Evolutionary conservation across 2,888 invertebrate genomes (phyloP).

Genomic region (Panzeria rudis): DNA sequence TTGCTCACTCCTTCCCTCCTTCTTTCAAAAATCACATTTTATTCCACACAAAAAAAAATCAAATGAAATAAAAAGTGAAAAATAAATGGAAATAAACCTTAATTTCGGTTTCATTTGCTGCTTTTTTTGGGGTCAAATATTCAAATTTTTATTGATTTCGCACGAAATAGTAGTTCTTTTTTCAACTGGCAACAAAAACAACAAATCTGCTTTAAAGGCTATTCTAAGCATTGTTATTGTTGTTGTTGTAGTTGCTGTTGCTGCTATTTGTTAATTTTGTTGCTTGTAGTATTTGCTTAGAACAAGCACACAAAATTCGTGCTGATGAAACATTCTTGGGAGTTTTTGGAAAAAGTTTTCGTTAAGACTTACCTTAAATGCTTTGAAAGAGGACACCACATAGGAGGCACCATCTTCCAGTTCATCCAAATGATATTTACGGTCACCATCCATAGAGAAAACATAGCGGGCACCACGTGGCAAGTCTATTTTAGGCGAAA

Average conservation of each 20-base stretch:
- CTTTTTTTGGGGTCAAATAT: constrained; percentile 77
- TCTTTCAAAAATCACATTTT: constrained; percentile 42
- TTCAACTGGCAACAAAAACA: constrained; percentile 36
- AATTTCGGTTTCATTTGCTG: constrained; percentile 65
- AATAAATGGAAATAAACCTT: constrained; percentile 46
- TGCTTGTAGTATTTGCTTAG: neutral
- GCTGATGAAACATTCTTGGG: neutral
- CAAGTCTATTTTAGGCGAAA: constrained; percentile 94
- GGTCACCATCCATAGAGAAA: constrained; percentile 95
- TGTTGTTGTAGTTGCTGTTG: neutral
- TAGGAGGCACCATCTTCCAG: constrained; percentile 96
- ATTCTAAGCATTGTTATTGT: neutral
- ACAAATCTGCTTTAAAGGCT: constrained; percentile 41
- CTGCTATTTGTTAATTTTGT: neutral
- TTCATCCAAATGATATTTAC: constrained; percentile 93
- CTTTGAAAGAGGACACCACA: constrained; percentile 95
- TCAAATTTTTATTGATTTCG: constrained; percentile 83
- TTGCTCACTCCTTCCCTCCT: neutral
- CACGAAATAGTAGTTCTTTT: constrained; percentile 63
- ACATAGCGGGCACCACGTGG: constrained; percentile 95
- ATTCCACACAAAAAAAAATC: constrained; percentile 24
- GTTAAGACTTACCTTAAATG: constrained; percentile 90
- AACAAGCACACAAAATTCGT: neutral
- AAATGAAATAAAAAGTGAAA: constrained; percentile 44
- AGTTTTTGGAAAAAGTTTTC: neutral